Evolutionary conservation across 23 tunicate species (phyloP).

Genomic region (Styela clava): DNA sequence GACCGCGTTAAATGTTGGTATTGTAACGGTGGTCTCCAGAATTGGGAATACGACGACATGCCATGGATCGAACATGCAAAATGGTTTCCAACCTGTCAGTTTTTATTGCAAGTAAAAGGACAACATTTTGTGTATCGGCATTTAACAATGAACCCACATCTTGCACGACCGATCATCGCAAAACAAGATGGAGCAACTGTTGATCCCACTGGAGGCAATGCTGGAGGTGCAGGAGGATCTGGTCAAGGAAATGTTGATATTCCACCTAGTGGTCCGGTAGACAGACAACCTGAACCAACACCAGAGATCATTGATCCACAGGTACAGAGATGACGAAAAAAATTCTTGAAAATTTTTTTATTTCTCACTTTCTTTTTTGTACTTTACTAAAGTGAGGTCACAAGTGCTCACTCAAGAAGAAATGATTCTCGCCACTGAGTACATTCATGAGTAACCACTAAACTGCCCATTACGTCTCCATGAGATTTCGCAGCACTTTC

Average conservation of each 20-base stretch:
- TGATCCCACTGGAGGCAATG: constrained; percentile 2
- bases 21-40: constrained; percentile 28
- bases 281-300: constrained; percentile 45
- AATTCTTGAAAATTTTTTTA: too few relatives aligned
- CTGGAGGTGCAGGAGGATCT: not conserved
- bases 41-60: constrained; percentile 28
- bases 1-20: constrained; percentile 39
- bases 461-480: too few relatives aligned
- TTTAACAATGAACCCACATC: constrained; percentile 10
- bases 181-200: constrained; percentile 22
- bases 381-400: too few relatives aligned
- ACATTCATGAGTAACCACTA: too few relatives aligned
- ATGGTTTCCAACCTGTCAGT: constrained; percentile 38
- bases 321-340: too few relatives aligned
- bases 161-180: constrained; percentile 32
- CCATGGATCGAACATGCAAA: constrained; percentile 32
- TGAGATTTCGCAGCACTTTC: too few relatives aligned
- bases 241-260: constrained; percentile 1
- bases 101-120: constrained; percentile 18
- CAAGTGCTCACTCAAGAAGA: too few relatives aligned
- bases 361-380: too few relatives aligned
- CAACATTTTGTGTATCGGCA: constrained; percentile 24
- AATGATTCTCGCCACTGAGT: too few relatives aligned
- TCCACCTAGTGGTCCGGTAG: constrained; percentile 6
- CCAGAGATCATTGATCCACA: constrained; percentile 75